A percentile compares a stretch with the other conserved stretches of the same genome.
These are phyloP conservation scores for Perccottus glenii DNA, from an alignment of 2,113 vertebrate genomes.

Conservation along the genomic window DNA sequence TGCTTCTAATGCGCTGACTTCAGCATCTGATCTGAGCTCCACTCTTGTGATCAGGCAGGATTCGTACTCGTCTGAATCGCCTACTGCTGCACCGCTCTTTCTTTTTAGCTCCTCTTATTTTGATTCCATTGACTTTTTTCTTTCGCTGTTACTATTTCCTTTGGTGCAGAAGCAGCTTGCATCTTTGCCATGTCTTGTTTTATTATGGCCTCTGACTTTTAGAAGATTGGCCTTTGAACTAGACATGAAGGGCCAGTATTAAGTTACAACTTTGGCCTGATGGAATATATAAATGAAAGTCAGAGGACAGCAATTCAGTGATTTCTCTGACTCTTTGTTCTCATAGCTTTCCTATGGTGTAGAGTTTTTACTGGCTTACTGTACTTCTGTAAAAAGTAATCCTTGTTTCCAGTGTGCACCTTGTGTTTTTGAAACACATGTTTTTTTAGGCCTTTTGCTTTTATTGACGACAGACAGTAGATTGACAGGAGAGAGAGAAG, in stretches of 20 bases:
- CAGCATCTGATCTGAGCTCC: conserved; percentile 61
- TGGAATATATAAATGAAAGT: background rate
- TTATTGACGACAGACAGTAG: too few relatives aligned
- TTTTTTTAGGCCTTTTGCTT: too few relatives aligned
- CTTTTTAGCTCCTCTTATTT: conserved; percentile 44
- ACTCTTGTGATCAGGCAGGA: conserved; percentile 63
- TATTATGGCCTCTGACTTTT: conserved; percentile 49
- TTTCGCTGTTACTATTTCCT: conserved; percentile 48
- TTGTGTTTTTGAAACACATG: too few relatives aligned
- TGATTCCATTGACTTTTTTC: conserved; percentile 50
- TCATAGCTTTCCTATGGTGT: too few relatives aligned
- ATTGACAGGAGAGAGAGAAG: too few relatives aligned
- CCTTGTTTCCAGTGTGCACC: too few relatives aligned
- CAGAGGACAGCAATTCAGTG: background rate
- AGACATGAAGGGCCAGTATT: conserved; percentile 18
- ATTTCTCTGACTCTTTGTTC: too few relatives aligned
- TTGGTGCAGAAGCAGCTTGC: conserved; percentile 41
- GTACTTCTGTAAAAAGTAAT: too few relatives aligned
- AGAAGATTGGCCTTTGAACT: conserved; percentile 41
- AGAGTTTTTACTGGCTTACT: too few relatives aligned
- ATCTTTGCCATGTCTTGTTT: conserved; percentile 34
- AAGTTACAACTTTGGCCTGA: background rate
- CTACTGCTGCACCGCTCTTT: conserved; percentile 43
- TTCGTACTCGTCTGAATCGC: conserved; percentile 56
- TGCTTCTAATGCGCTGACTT: conserved; percentile 65